These are phyloP conservation scores for Acanthosepion lycidas DNA, from an alignment of 2,888 invertebrate species.

Conservation along the genomic window DNA sequence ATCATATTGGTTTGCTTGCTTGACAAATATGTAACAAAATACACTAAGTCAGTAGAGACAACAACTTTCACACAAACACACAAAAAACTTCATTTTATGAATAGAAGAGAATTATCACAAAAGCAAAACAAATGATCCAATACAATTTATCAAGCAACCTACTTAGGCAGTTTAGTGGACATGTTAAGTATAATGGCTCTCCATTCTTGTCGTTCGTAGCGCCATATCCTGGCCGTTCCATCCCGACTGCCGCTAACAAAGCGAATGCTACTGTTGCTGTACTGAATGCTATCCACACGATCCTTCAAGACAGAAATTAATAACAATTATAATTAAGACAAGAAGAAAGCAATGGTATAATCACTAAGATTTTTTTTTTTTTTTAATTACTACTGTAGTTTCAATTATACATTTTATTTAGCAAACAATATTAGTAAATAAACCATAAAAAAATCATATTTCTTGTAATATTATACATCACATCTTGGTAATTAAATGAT, in stretches of 20 bases:
- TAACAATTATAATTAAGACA: not conserved
- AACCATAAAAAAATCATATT: too few species aligned
- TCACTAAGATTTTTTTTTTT: not conserved
- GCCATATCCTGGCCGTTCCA: conserved; percentile 95
- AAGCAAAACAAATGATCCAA: not conserved
- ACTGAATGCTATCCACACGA: conserved; percentile 95
- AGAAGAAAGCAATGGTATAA: not conserved
- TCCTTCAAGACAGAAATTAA: conserved; percentile 77
- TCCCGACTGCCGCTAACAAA: conserved; percentile 97
- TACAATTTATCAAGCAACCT: not conserved
- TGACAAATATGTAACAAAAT: too few species aligned
- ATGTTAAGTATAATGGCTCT: conserved; percentile 82
- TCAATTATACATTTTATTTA: not conserved
- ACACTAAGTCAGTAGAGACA: not conserved
- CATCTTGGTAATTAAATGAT: too few species aligned
- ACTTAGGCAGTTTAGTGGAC: conserved; percentile 54
- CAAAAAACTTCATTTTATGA: not conserved
- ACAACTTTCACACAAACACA: not conserved
- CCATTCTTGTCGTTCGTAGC: conserved; percentile 93
- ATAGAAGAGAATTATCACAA: not conserved
- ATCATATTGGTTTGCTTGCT: too few species aligned
- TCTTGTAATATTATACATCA: too few species aligned
- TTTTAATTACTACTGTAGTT: not conserved
- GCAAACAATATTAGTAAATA: not conserved
- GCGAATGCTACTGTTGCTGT: conserved; percentile 89